Evolutionary conservation across 1,140 invertebrate genomes (phyloP), one percentile per base, ranked within the genome.

Genomic region (Palaemon carinicauda): DNA sequence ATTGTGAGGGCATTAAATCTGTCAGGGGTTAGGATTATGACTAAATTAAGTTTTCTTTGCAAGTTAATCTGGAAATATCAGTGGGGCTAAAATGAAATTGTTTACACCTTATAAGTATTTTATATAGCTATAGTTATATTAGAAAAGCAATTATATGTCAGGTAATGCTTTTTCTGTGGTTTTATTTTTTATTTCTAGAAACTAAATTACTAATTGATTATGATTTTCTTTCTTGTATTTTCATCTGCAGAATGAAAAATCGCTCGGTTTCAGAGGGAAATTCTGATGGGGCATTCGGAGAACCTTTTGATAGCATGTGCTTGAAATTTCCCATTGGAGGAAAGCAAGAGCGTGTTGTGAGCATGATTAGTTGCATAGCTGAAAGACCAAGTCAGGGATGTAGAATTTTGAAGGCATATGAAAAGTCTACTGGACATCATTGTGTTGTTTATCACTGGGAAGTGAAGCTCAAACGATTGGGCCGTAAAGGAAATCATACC

Each of bases 321-420:
- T 21, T 87, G 3, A 53, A 77, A 51, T 87, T 87, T 33, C 50
- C 65, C 29, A 19, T n/a, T 3, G 51, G 65, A 17, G 85, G 85
- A 51, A 87, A 87, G 53, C 85, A 87, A 27, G 85, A 87, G 31
- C 80, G 79, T 21, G 54, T 69, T 9, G 85, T 82, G 29, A 79
- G 69, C 5, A 17, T 87, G 5, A 21, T 60, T 4, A 54, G 56
- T 1, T 81, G 52, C 31, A 31, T 87, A n/a, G 31, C 71, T 15
- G 80, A 80, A 21, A 69, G 85, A 17, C 56, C 5, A 31, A 77
- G 24, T 50, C 85, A 87, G 50, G 69, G 53, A 5, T 87, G 85
- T 71, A 60, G 51, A n/a, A 29, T 87, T 27, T 29, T 77, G 31
- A 79, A 81, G 75, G 69, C 78, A 14, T 80, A 41, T 7, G 85